Base-by-base conservation (phyloP, 2,113 vertebrate genomes). In the Hippocampus barbouri region DNA sequence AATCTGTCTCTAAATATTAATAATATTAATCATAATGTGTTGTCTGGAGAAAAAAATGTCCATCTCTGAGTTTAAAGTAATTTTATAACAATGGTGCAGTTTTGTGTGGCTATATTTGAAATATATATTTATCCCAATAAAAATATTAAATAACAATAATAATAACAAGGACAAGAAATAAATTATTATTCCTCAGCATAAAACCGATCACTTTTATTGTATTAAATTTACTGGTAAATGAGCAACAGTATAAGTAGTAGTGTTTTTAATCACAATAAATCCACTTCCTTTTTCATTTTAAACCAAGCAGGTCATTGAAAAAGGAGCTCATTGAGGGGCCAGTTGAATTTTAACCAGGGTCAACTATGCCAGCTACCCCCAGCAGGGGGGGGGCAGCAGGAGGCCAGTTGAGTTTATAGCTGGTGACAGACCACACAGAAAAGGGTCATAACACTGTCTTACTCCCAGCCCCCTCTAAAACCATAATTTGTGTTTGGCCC, bases 401-500 rank as follows among this genome's bases (percentile, higher is more conserved):
- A 86, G 84, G 75, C 66, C 53, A 70, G 62, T 38, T 30, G 51
- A 62, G 49, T 74, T 80, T 79, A 54, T 72, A 75, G 84, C 56
- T 68, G 68, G 72, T 75, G 74, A 77, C 73, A 85, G 89, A 90
- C 90, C 89, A 91, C 90, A 91, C 89, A 91, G 81, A 71, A 66
- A 82, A 85, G 65, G 38, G 73, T 83, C 80, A 84, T 87, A 85
- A 89, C 79, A 73, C 83, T 60, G 61, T 73, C 81, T 89, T 71
- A 74, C 79, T 79, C 79, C 72, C 34, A 38, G 34, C 67, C 74
- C 25, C 21, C 25, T 41, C 34, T 38, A 54, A 66, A 53, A 73
- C 79, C 76, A 70, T 88, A 87, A 91, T 88, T 89, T 90, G 83
- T 81, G 81, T 82, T 85, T 86, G 81, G 74, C 64, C 74, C 43